phyloP scores from a whole-genome alignment of 2,888 invertebrate genomes.

The Phortica okadai region DNA sequence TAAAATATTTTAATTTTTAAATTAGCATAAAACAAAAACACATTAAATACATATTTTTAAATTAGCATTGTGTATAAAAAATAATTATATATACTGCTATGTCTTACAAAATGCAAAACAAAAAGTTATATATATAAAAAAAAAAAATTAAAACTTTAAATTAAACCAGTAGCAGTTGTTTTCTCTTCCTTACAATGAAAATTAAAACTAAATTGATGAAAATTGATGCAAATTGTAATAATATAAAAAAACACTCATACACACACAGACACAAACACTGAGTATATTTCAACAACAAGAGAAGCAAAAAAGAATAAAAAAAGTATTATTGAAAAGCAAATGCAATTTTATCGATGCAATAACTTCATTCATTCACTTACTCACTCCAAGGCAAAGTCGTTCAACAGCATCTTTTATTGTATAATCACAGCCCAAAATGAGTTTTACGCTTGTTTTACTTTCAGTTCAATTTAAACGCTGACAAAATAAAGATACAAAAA shows the following conservation, averaged over 20 bases:
- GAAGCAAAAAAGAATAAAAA: conserved; percentile 12
- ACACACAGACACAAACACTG: conserved; percentile 32
- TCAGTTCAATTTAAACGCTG: conserved; percentile 22
- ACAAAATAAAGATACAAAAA: conserved; percentile 1
- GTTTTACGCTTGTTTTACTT: conserved; percentile 29
- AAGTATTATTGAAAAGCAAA: conserved; percentile 40
- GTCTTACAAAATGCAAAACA: conserved; percentile 52
- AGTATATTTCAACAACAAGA: neutral
- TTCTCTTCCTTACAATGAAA: conserved; percentile 42
- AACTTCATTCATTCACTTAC: neutral
- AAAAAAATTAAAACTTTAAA: conserved; percentile 11
- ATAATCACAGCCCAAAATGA: conserved; percentile 55
- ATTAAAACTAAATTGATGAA: conserved; percentile 33
- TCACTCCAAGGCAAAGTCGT: neutral
- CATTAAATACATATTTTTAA: conserved; percentile 60
- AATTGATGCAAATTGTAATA: conserved; percentile 14
- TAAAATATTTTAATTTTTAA: conserved; percentile 47
- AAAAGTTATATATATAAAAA: conserved; percentile 15
- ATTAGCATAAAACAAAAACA: conserved; percentile 44
- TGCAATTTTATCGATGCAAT: conserved; percentile 5
- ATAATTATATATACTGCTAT: conserved; percentile 38
- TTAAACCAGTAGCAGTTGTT: conserved; percentile 35
- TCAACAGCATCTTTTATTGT: conserved; percentile 27
- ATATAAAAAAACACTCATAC: conserved; percentile 5
- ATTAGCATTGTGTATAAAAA: conserved; percentile 67